A percentile compares a stretch with the other conserved stretches of the same genome.
phyloP scores from a whole-genome alignment of 2,888 invertebrate species.

The Homarus gammarus region DNA sequence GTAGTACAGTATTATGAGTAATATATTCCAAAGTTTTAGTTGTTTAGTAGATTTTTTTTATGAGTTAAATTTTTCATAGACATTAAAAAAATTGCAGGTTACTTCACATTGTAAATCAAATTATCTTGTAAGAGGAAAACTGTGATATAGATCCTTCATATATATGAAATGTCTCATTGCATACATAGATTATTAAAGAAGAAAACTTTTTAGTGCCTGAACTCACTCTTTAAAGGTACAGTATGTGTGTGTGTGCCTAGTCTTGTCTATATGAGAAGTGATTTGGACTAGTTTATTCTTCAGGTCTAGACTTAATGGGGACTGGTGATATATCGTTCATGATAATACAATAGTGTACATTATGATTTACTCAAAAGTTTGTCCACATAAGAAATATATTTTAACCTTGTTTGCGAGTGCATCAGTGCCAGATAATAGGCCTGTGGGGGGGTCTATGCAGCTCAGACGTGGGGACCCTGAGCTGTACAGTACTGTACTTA shows the following conservation, averaged over 20 bases:
- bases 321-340: not conserved
- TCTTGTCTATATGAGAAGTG: not conserved
- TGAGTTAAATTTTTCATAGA: too few species aligned
- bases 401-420: too few species aligned
- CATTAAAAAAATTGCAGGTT: not conserved
- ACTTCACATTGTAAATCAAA: not conserved
- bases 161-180: not conserved
- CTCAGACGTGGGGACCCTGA: too few species aligned
- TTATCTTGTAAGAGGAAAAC: not conserved
- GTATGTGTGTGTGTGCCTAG: not conserved
- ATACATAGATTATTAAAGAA: not conserved
- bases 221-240: not conserved
- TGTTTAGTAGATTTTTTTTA: too few species aligned
- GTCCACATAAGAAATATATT: too few species aligned
- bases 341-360: not conserved
- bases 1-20: too few species aligned
- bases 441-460: too few species aligned
- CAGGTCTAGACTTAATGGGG: not conserved
- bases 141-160: not conserved
- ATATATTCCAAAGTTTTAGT: too few species aligned
- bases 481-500: too few species aligned
- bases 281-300: not conserved
- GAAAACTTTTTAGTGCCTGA: not conserved
- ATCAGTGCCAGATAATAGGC: too few species aligned
- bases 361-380: too few species aligned